A percentile compares a stretch with the other conserved stretches of the same genome.
phyloP scores from a whole-genome alignment of 2,888 invertebrate species.

The Platerodrilus igneus region DNA sequence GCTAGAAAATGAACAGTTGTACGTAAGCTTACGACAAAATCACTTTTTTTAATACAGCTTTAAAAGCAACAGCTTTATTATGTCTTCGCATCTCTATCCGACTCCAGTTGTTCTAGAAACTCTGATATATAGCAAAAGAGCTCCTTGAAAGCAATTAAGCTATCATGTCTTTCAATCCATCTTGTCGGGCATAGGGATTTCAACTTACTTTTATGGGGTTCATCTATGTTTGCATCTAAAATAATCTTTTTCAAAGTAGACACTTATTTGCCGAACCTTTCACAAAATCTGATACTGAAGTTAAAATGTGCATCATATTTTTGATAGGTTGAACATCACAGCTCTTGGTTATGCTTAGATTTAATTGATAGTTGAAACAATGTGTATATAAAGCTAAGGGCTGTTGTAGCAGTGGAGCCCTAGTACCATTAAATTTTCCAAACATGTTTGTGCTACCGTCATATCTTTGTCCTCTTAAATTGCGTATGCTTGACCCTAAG shows the following conservation, averaged over 20 bases:
- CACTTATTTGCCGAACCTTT: constrained; percentile 2
- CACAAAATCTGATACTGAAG: not conserved
- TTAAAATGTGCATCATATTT: constrained; percentile 4
- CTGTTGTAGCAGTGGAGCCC: not conserved
- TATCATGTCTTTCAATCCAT: constrained; percentile 1
- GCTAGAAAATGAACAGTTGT: not conserved
- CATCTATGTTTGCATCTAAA: not conserved
- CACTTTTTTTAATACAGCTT: not conserved
- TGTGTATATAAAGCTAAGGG: constrained; percentile 7
- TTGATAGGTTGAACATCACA: not conserved
- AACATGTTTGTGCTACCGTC: constrained; percentile 5
- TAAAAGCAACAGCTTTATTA: not conserved
- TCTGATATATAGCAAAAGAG: no score
- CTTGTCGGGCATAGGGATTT: not conserved
- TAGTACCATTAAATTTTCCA: not conserved
- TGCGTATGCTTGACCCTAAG: constrained; percentile 1
- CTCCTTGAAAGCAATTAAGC: not conserved
- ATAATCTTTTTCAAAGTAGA: not conserved
- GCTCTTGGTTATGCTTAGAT: constrained; percentile 3
- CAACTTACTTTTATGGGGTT: not conserved
- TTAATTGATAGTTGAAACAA: constrained; percentile 5
- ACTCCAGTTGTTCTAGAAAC: no score
- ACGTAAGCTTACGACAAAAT: not conserved
- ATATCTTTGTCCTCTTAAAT: constrained; percentile 6
- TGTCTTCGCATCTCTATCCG: not conserved